Conservation (phyloP, 2,888 invertebrate genomes). For the Erannis defoliaria region DNA sequence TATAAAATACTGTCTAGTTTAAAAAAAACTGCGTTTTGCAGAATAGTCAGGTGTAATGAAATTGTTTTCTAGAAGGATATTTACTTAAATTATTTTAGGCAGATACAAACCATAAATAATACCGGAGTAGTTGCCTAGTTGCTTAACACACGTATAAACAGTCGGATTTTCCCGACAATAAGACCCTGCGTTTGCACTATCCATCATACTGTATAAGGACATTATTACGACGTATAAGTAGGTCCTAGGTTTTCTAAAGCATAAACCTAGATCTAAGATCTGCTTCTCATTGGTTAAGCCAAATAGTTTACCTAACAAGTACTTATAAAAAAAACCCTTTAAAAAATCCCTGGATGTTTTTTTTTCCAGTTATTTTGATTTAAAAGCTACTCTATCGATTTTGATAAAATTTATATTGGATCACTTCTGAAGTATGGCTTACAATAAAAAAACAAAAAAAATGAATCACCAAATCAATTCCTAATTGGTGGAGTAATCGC, state of each 20-base stretch:
- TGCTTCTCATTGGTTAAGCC: not conserved
- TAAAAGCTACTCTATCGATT: too few species aligned
- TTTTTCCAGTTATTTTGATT: too few species aligned
- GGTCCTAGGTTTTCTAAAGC: not conserved
- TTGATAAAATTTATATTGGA: too few species aligned
- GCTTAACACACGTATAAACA: not conserved
- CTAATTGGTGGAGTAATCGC: too few species aligned
- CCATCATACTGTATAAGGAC: constrained; percentile 4
- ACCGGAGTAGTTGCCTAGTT: not conserved
- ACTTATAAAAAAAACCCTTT: too few species aligned
- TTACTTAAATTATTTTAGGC: not conserved
- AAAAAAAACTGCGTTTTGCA: too few species aligned
- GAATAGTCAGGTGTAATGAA: too few species aligned
- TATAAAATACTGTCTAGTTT: too few species aligned
- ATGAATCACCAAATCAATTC: too few species aligned
- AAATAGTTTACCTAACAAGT: not conserved
- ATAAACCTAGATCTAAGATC: constrained; percentile 3
- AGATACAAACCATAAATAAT: not conserved
- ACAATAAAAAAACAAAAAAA: too few species aligned
- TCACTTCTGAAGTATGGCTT: too few species aligned
- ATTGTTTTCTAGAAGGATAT: not conserved
- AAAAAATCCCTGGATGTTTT: too few species aligned
- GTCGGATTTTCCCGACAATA: not conserved
- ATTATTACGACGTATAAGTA: not conserved
- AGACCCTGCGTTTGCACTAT: not conserved